Percentiles rank a stretch among this genome's conserved stretches.
Conservation (phyloP, 2,888 invertebrate species). For the Volucella inflata region DNA sequence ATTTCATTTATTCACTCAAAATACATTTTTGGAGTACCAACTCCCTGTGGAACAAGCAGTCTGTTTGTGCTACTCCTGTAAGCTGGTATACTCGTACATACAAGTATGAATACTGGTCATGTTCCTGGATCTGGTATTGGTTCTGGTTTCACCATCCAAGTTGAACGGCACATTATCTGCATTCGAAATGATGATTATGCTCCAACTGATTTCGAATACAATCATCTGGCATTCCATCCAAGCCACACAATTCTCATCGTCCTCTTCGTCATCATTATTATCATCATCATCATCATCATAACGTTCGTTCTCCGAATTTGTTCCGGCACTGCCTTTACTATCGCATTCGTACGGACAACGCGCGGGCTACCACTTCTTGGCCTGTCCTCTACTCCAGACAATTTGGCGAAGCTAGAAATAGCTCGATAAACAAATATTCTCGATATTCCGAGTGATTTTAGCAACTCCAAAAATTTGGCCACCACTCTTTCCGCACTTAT, state of each 20-base stretch:
- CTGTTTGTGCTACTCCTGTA: slow-evolving; percentile 31
- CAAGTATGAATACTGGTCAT: too few relatives aligned
- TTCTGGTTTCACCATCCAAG: slow-evolving; percentile 73
- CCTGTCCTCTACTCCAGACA: too few relatives aligned
- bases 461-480: too few relatives aligned
- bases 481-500: too few relatives aligned
- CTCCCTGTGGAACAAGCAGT: slow-evolving; percentile 60
- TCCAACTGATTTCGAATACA: slow-evolving; percentile 74
- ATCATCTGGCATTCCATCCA: slow-evolving; percentile 70
- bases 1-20: slow-evolving; percentile 75
- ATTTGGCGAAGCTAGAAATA: too few relatives aligned
- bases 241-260: slow-evolving; percentile 43
- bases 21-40: slow-evolving; percentile 58
- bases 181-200: slow-evolving; percentile 75
- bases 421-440: too few relatives aligned
- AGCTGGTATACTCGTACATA: too few relatives aligned
- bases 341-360: too few relatives aligned
- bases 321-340: too few relatives aligned
- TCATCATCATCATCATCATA: slow-evolving; percentile 39
- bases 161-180: slow-evolving; percentile 75
- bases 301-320: too few relatives aligned
- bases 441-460: too few relatives aligned
- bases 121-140: neutral
- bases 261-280: slow-evolving; percentile 5
- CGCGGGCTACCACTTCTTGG: too few relatives aligned